Base-by-base conservation (phyloP, 1,140 invertebrate species). In the Antheraea mylitta region DNA sequence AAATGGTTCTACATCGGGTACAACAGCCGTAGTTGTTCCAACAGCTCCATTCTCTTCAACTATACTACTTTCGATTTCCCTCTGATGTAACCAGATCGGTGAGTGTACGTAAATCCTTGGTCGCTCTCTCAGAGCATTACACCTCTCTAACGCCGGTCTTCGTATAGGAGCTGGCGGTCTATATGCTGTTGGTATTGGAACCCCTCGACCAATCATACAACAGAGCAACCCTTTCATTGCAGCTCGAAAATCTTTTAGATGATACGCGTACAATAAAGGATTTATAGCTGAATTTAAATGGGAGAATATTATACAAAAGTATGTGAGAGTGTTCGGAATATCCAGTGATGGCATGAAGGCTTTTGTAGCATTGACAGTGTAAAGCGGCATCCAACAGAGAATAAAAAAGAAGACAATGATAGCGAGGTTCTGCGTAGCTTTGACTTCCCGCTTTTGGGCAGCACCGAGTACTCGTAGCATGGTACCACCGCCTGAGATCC, bases 381-480 rank as follows among this genome's bases (percentile, higher is more conserved):
- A 98, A 4, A 98, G 92, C 0, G 97, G 97, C 64, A 98, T 96
- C 97, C 97, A 98, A 82, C 97, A 98, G 61, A 98, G 93, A 89
- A 98, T 97, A 92, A 98, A 98, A 91, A 98, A 98, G 45, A 97
- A 90, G 0, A 98, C 97, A 64, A 98, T 98, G 70, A 98, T 96
- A 58, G 96, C 96, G 0, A 98, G 93, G 87, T 97, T 98, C 81
- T 98, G 97, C 0, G 97, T 98, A 8, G 97, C 97, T 90, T 98
- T 98, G 3, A 98, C 96, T 85, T 98, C 97, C n/a, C 96, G 93
- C 75, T 96, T 96, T 70, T 96, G 95, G 1, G 96, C 96, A 0
- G 96, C 96, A 0, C 96, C 96, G 6, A 97, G 92, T 0, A 97
- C 94, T 0, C 96, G 91, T 19, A 97, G 82, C 96, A 97, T 97